phyloP scores from a whole-genome alignment of 2,113 vertebrate genomes.

The Muntiacus reevesi region DNA sequence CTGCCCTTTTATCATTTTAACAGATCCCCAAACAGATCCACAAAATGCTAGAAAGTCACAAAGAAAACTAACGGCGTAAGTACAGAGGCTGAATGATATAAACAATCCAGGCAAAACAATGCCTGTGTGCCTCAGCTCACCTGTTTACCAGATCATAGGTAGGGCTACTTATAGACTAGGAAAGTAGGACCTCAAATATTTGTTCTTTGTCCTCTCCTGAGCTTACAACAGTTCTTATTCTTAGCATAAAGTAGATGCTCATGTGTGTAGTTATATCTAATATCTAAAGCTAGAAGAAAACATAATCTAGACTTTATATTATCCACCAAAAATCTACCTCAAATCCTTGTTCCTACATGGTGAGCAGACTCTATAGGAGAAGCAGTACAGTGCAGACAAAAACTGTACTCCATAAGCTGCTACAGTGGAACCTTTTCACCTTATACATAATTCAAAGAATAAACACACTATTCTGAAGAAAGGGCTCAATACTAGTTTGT shows the following conservation, averaged over 20 bases:
- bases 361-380: neutral
- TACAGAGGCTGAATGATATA: neutral
- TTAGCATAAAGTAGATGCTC: neutral
- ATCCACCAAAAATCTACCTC: neutral
- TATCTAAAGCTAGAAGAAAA: neutral
- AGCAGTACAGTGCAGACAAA: neutral
- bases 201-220: neutral
- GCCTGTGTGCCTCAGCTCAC: neutral
- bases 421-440: neutral
- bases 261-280: neutral
- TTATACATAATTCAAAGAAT: neutral
- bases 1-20: neutral
- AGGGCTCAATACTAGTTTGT: neutral
- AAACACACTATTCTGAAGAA: neutral
- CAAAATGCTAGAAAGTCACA: neutral
- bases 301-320: neutral
- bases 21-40: neutral
- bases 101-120: neutral
- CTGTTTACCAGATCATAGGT: neutral
- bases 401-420: neutral
- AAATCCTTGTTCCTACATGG: neutral
- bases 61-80: neutral
- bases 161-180: neutral
- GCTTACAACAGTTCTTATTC: neutral
- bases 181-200: neutral